These are phyloP conservation scores for Dendrolimus pini DNA, from an alignment of 2,888 invertebrate genomes.

Conservation along the genomic window DNA sequence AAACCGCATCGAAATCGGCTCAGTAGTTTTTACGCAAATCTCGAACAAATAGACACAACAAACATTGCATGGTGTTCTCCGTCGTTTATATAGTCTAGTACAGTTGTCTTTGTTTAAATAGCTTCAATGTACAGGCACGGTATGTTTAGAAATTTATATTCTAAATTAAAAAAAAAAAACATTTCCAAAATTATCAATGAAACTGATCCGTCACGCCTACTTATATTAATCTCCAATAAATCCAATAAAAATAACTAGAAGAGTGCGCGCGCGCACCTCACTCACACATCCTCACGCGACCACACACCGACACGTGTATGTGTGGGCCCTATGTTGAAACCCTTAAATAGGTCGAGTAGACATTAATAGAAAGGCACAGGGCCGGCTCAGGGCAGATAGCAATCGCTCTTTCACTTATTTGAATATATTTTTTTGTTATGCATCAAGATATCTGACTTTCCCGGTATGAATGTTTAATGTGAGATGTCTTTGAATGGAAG, in stretches of 20 bases:
- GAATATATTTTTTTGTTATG: slow-evolving; percentile 14
- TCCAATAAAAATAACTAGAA: background rate
- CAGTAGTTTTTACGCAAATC: no score
- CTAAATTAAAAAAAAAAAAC: no score
- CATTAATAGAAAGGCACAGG: slow-evolving; percentile 70
- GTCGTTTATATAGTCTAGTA: no score
- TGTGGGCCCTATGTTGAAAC: slow-evolving; percentile 65
- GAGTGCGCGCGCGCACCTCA: background rate
- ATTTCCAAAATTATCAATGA: no score
- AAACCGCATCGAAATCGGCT: no score
- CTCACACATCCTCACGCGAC: background rate
- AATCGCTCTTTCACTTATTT: slow-evolving; percentile 10
- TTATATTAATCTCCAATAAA: background rate
- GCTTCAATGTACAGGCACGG: no score
- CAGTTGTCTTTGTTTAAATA: no score
- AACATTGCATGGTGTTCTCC: no score
- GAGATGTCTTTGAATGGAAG: slow-evolving; percentile 3
- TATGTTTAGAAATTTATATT: no score
- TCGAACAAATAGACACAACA: no score
- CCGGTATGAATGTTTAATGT: slow-evolving; percentile 18
- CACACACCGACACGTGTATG: slow-evolving; percentile 16
- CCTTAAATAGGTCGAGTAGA: slow-evolving; percentile 68
- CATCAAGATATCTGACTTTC: slow-evolving; percentile 13
- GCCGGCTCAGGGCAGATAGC: slow-evolving; percentile 22
- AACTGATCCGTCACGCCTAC: background rate